Conservation (phyloP, 2,888 invertebrate species). For the Anticlea derivata region DNA sequence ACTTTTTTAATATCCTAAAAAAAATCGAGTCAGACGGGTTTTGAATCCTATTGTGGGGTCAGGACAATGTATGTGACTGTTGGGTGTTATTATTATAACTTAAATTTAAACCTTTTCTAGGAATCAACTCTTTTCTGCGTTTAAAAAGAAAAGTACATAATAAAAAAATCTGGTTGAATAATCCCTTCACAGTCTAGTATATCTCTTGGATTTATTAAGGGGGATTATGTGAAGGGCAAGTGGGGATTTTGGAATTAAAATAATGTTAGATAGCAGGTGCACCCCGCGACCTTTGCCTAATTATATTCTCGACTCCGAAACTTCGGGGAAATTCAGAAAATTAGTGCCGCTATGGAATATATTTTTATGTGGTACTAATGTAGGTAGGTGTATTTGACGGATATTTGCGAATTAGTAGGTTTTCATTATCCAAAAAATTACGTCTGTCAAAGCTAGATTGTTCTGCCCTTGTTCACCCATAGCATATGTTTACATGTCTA, state of each 20-base stretch:
- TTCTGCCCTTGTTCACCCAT: too few relatives aligned
- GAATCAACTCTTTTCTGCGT: neutral
- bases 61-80: too few relatives aligned
- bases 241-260: slow-evolving; percentile 35
- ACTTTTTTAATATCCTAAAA: too few relatives aligned
- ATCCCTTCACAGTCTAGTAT: slow-evolving; percentile 17
- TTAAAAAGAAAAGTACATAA: neutral
- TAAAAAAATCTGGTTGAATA: neutral
- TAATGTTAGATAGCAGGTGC: slow-evolving; percentile 39
- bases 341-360: slow-evolving; percentile 1
- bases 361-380: neutral
- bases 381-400: too few relatives aligned
- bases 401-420: too few relatives aligned
- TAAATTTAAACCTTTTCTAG: neutral
- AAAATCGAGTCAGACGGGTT: too few relatives aligned
- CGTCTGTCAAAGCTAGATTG: too few relatives aligned
- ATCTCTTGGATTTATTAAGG: slow-evolving; percentile 30
- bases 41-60: too few relatives aligned
- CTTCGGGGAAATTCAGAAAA: slow-evolving; percentile 11
- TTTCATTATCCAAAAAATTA: too few relatives aligned
- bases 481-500: too few relatives aligned
- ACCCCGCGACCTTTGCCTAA: slow-evolving; percentile 35
- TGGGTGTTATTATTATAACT: too few relatives aligned
- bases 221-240: slow-evolving; percentile 35
- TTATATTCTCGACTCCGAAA: slow-evolving; percentile 31